A percentile compares a stretch with the other conserved stretches of the same genome.
Evolutionary conservation across 2,113 vertebrate genomes (phyloP).

Genomic region (Nerophis lumbriciformis): DNA sequence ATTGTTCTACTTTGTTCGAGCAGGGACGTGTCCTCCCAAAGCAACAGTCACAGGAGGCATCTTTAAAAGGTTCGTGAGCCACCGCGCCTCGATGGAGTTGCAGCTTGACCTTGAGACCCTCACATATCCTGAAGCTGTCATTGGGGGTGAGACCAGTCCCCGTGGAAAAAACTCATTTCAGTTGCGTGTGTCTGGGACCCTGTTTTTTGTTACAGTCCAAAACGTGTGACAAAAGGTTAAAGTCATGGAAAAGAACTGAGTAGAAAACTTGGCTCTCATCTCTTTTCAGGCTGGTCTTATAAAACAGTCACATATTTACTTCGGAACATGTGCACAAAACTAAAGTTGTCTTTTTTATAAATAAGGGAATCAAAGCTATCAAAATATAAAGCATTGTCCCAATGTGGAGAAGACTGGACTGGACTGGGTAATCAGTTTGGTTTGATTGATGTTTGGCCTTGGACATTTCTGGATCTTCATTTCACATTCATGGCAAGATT

Average conservation of each 20-base stretch:
- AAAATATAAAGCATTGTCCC: slow-evolving; percentile 26
- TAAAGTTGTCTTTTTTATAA: slow-evolving; percentile 48
- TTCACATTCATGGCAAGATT: slow-evolving; percentile 16
- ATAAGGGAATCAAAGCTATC: slow-evolving; percentile 34
- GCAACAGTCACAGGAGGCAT: slow-evolving; percentile 31
- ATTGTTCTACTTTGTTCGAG: slow-evolving; percentile 27
- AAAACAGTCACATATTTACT: slow-evolving; percentile 8
- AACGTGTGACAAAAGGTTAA: slow-evolving; percentile 33
- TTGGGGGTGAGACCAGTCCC: slow-evolving; percentile 30
- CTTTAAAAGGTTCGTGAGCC: slow-evolving; percentile 33
- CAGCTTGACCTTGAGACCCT: slow-evolving; percentile 22
- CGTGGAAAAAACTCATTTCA: slow-evolving; percentile 42
- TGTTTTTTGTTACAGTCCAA: slow-evolving; percentile 30
- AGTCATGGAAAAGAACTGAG: slow-evolving; percentile 41
- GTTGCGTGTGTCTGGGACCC: slow-evolving; percentile 14
- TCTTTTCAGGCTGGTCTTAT: slow-evolving; percentile 12
- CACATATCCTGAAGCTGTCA: slow-evolving; percentile 23
- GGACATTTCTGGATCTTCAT: slow-evolving; percentile 6
- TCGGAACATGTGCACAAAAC: slow-evolving; percentile 28
- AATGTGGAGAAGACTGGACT: slow-evolving; percentile 14
- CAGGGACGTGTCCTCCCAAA: slow-evolving; percentile 20
- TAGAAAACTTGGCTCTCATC: slow-evolving; percentile 23
- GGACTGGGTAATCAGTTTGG: slow-evolving; percentile 19
- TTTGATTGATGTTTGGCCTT: slow-evolving; percentile 27
- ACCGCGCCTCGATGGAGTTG: slow-evolving; percentile 26